Evolutionary conservation across 2,113 vertebrate species (phyloP), one percentile per base, ranked within the genome.

Genomic region (Kobus ellipsiprymnus): DNA sequence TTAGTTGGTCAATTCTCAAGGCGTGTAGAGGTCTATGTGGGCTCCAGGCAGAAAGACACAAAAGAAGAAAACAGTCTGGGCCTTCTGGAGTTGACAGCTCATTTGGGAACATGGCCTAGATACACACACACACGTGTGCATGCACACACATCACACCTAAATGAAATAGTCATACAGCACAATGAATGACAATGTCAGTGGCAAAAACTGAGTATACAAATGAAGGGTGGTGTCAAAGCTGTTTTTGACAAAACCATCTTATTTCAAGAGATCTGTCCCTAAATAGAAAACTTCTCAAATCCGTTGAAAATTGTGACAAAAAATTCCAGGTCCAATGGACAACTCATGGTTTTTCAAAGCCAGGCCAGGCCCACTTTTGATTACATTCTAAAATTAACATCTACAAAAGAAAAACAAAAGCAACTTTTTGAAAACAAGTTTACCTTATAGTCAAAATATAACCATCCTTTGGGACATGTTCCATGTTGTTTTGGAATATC

Each of bases 391-490:
- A 90, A 97, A 59, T 90, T 64, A 92, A 50, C 21, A 80, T 50
- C 54, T 52, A 74, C 11, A 40, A 90, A 88, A 74, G 46, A 91
- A 52, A 97, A 94, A 81, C 30, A 92, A 92, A 97, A 59, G 36
- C 15, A 82, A 48, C 30, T 30, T 81, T 50, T 33, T 29, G 44
- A 85, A 95, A 90, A 80, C 30, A 59, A 87, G 7, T 93, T 98
- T 98, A 99, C 99, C 99, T 99, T 99, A 96, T 99, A 98, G 98
- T 99, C 99, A 93, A 99, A 99, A 97, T 99, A 99, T 1, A 99
- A 97, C 99, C 99, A 99, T 96, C 99, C 99, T 97, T 99, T 99
- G 3, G 99, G 99, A 98, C 99, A 99, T 2, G 93, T 95, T 96
- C 99, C 99, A 10, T 99, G 98, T 90, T 99, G 98, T 0, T 98